Conservation (phyloP, 2,113 vertebrate species). For the Cnemophilus loriae region DNA sequence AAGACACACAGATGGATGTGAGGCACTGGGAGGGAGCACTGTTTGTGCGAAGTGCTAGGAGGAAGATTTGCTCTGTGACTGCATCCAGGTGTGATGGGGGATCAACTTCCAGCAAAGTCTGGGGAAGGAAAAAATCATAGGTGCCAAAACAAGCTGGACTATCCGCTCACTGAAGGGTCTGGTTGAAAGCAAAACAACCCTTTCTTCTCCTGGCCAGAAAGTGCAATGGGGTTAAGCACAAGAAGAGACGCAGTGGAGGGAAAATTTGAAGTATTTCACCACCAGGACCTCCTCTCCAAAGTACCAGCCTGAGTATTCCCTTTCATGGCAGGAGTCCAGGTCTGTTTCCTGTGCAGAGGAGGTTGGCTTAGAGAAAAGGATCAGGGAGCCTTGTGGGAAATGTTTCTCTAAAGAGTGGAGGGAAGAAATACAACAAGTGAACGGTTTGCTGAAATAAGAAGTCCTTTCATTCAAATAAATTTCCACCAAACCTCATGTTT, state of each 20-base stretch:
- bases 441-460: neutral
- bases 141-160: neutral
- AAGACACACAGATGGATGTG: neutral
- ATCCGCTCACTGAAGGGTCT: neutral
- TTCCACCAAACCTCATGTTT: neutral
- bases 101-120: neutral
- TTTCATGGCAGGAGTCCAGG: neutral
- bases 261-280: neutral
- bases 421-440: neutral
- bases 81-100: neutral
- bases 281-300: neutral
- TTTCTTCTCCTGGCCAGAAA: neutral
- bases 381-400: neutral
- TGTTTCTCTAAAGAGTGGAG: neutral
- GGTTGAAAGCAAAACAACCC: neutral
- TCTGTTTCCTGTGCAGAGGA: neutral
- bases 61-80: neutral
- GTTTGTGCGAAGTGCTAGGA: neutral
- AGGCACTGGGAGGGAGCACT: neutral
- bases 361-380: neutral
- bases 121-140: neutral
- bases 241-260: neutral
- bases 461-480: neutral
- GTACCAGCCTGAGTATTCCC: neutral
- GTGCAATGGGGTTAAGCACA: neutral